phyloP scores from a whole-genome alignment of 2,797 vertebrate species.

The Carcharodon carcharias region DNA sequence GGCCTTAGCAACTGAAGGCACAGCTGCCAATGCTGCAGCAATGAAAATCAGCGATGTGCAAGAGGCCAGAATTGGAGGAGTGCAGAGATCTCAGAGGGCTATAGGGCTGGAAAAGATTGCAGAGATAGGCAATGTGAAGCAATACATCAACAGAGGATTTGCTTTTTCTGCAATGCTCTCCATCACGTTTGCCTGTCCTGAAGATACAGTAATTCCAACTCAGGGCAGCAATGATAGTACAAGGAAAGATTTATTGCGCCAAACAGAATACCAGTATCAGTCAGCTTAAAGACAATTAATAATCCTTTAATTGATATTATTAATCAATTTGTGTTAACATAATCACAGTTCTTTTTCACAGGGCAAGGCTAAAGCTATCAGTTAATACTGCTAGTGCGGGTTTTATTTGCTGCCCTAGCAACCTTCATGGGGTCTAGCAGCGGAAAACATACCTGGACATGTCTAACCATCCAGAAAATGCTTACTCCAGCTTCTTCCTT shows the following conservation, averaged over 20 bases:
- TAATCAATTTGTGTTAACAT: not conserved
- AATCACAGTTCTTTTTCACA: not conserved
- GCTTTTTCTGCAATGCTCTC: not conserved
- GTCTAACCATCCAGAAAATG: conserved; percentile 52
- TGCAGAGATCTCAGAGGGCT: not conserved
- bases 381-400: not conserved
- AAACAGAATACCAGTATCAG: not conserved
- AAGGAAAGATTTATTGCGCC: not conserved
- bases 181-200: not conserved
- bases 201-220: not conserved
- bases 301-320: not conserved
- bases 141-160: not conserved
- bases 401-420: not conserved
- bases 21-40: not conserved
- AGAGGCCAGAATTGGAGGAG: not conserved
- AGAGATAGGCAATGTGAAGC: too few relatives aligned
- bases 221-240: not conserved
- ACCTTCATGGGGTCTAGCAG: not conserved
- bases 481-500: conserved; percentile 49
- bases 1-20: not conserved
- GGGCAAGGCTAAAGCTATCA: not conserved
- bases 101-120: not conserved
- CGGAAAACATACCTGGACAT: conserved; percentile 40
- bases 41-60: not conserved
- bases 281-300: not conserved